These are phyloP conservation scores for Conus canariensis DNA, from an alignment of 2,888 invertebrate genomes.

Conservation along the genomic window DNA sequence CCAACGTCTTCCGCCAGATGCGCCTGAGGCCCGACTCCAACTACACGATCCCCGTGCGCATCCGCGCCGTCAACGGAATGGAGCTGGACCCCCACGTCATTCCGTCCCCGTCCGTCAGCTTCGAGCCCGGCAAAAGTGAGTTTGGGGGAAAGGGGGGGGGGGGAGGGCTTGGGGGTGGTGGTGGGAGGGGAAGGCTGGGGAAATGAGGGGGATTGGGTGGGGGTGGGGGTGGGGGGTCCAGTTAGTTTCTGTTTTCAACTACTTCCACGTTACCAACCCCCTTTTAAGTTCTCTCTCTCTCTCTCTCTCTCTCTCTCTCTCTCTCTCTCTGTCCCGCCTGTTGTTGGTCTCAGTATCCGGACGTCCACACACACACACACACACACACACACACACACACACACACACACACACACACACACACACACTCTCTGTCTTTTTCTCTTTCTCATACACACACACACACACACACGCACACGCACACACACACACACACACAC, in stretches of 20 bases:
- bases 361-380: slow-evolving; percentile 1
- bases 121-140: slow-evolving; percentile 50
- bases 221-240: not conserved
- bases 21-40: slow-evolving; percentile 46
- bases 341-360: too few relatives aligned
- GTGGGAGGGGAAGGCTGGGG: not conserved
- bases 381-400: not conserved
- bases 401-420: not conserved
- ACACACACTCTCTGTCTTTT: too few relatives aligned
- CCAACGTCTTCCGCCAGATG: slow-evolving; percentile 44
- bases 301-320: too few relatives aligned
- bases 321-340: too few relatives aligned
- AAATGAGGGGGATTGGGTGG: not conserved
- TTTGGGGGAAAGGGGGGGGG: not conserved
- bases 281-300: too few relatives aligned
- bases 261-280: too few relatives aligned
- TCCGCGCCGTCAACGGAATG: slow-evolving; percentile 45
- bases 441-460: too few relatives aligned
- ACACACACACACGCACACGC: too few relatives aligned
- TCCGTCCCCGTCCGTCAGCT: slow-evolving; percentile 48
- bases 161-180: not conserved
- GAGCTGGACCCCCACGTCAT: slow-evolving; percentile 40
- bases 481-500: too few relatives aligned
- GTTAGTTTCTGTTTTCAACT: too few relatives aligned
- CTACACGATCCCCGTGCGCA: slow-evolving; percentile 39